Evolutionary conservation across 2,113 vertebrate species (phyloP), one percentile per base, ranked within the genome.

Genomic region (Aptenodytes forsteri): DNA sequence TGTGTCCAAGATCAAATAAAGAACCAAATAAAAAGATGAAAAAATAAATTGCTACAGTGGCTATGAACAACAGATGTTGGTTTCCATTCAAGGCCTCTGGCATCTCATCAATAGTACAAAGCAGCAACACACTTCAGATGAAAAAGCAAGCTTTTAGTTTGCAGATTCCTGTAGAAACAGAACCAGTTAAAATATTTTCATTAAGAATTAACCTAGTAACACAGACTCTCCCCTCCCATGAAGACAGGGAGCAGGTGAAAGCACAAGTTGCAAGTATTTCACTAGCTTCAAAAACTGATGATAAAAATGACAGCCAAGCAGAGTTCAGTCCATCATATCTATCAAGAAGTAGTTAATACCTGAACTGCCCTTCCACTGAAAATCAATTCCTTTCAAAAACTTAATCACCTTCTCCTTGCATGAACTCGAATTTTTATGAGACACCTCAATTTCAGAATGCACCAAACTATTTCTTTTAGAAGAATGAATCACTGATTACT

Each of bases 1-100:
- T 8, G 77, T 87, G 89, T 87, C 54, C 89, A 94, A 94, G 77
- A 93, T 80, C 95, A 97, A 96, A 91, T 49, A 94, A 92, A 95
- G 95, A 95, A 84, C 70, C 70, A 97, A 96, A 76, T 56, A 82
- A 84, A 94, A 95, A 85, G 47, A 93, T 29, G 42, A 66, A 92
- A 95, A 95, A 89, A 62, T 9, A 76, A 89, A 93, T 32, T 76
- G 38, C 66, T 61, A 10, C 16, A 56, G 44, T n/a, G 58, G 36
- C 65, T 76, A 38, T 17, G 61, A 94, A 40, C 36, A 90, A 54
- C 40, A 76, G 56, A 84, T 32, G 16, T 4, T 36, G 64, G 71
- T 70, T 87, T 77, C 79, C 66, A 69, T 32, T 71, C 75, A 75
- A 80, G n/a, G 81, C 50, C 65, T 80, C 71, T 89, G 54, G 44